Conservation (phyloP, 2,113 vertebrate species). For the Syngnathus floridae region DNA sequence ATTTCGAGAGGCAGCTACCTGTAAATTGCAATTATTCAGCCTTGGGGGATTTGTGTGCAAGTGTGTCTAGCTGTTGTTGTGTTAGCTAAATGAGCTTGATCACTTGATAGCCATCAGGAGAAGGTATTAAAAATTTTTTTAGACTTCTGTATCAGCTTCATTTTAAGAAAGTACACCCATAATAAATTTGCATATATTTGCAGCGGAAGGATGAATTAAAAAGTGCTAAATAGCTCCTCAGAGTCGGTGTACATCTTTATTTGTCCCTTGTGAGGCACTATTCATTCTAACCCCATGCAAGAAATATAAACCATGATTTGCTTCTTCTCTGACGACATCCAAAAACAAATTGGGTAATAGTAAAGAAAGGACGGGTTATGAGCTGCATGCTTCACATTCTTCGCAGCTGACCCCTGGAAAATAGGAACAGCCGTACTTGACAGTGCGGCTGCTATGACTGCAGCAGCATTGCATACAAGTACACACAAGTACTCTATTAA, state of each 20-base stretch:
- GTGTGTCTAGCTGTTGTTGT: background rate
- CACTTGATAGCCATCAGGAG: background rate
- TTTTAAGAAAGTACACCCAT: background rate
- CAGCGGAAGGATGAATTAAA: background rate
- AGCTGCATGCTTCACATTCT: constrained; percentile 66
- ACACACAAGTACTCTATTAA: background rate
- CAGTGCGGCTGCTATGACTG: background rate
- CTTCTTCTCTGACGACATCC: background rate
- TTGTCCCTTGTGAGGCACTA: background rate
- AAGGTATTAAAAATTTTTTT: constrained; percentile 2
- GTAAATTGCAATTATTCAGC: background rate
- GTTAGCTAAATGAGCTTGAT: background rate
- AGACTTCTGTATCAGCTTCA: background rate
- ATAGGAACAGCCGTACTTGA: constrained; percentile 64
- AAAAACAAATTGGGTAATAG: constrained; percentile 35
- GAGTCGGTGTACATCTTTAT: background rate
- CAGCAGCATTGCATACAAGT: background rate
- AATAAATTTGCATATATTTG: background rate
- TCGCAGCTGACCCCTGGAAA: constrained; percentile 71
- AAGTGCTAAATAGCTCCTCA: background rate
- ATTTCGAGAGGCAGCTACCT: background rate
- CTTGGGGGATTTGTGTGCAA: background rate
- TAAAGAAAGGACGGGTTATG: constrained; percentile 53
- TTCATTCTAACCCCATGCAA: background rate
- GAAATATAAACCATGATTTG: background rate